Conservation (phyloP, 2,113 vertebrate genomes). For the Candoia aspera region DNA sequence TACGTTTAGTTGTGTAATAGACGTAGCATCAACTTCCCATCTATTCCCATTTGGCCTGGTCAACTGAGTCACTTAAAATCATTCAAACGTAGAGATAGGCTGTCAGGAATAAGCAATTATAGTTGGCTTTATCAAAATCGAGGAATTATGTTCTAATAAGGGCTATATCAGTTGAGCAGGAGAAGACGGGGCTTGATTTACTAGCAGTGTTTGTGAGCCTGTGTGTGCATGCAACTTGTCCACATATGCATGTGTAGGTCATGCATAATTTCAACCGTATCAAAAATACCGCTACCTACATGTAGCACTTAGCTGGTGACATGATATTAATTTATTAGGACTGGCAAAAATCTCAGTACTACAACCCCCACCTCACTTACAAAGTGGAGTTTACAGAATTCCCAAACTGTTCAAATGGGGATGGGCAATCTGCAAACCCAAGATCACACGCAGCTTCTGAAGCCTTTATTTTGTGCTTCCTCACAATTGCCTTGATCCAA, state of each 20-base stretch:
- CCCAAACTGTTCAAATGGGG: not conserved
- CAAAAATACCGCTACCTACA: not conserved
- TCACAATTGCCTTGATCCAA: no score
- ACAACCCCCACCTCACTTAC: not conserved
- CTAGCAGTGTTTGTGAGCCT: not conserved
- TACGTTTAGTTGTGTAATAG: slow-evolving; percentile 67
- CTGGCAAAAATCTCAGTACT: not conserved
- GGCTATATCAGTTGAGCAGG: not conserved
- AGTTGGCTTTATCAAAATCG: slow-evolving; percentile 29
- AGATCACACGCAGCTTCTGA: no score
- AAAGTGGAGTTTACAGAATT: not conserved
- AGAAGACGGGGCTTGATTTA: not conserved
- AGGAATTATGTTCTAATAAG: slow-evolving; percentile 9
- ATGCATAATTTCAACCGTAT: not conserved
- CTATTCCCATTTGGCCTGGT: slow-evolving; percentile 71
- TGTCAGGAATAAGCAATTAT: slow-evolving; percentile 34
- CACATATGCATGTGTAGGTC: not conserved
- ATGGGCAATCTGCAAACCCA: no score
- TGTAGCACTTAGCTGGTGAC: not conserved
- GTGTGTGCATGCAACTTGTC: not conserved
- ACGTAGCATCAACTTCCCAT: slow-evolving; percentile 65
- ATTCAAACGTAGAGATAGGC: slow-evolving; percentile 56
- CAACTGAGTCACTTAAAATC: slow-evolving; percentile 69
- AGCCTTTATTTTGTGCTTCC: no score
- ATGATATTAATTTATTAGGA: not conserved